Percentiles rank a stretch among this genome's conserved stretches.
phyloP scores from a whole-genome alignment of 2,888 invertebrate species.

The Drosophila heteroneura region DNA sequence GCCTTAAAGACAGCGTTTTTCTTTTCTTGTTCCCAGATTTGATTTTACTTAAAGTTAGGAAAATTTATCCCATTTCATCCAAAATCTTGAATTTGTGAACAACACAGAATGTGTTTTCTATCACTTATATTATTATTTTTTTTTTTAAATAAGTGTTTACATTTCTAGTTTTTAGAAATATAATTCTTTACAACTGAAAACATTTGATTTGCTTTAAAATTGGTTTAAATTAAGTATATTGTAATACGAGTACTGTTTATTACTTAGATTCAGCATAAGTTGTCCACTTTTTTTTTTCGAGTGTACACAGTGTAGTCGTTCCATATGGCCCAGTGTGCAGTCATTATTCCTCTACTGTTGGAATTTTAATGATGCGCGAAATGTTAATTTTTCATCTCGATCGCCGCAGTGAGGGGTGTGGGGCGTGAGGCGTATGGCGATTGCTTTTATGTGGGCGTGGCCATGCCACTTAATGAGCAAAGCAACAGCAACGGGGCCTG shows the following conservation, averaged over 20 bases:
- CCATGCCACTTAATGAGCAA: conserved; percentile 55
- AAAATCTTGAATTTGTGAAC: too few relatives aligned
- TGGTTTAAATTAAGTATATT: background rate
- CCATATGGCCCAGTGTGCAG: conserved; percentile 60
- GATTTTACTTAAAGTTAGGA: background rate
- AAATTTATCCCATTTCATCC: background rate
- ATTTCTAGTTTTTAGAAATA: background rate
- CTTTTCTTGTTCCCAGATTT: background rate
- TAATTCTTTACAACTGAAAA: background rate
- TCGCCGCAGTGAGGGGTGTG: conserved; percentile 34
- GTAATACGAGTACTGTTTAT: background rate
- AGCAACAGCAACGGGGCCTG: conserved; percentile 27
- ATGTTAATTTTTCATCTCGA: conserved; percentile 80
- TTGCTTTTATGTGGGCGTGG: conserved; percentile 39
- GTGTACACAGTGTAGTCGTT: conserved; percentile 24
- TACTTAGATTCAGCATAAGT: background rate
- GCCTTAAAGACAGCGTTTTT: background rate
- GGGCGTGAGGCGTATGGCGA: conserved; percentile 11
- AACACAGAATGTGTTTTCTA: too few relatives aligned
- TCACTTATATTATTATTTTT: background rate
- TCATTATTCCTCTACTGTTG: conserved; percentile 44
- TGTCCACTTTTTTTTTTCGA: background rate
- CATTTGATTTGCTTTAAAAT: background rate
- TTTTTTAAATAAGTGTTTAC: background rate
- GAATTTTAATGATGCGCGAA: conserved; percentile 81